Percentiles rank a stretch among this genome's conserved stretches.
Conservation (phyloP, 1,140 invertebrate genomes). For the Calycopis cecrops region DNA sequence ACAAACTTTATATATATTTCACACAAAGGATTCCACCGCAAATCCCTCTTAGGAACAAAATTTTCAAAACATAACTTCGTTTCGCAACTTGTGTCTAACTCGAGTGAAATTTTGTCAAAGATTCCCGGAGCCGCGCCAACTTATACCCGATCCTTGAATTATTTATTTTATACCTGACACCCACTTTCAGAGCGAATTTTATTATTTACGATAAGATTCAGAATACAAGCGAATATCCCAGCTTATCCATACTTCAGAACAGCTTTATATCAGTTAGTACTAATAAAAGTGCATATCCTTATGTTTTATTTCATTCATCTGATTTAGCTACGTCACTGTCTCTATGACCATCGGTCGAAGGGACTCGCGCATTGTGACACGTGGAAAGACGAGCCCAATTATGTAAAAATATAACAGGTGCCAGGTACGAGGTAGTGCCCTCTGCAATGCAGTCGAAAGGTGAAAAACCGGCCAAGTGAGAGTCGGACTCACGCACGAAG, state of each 20-base stretch:
- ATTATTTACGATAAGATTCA: slow-evolving; percentile 4
- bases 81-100: slow-evolving; percentile 7
- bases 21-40: slow-evolving; percentile 9
- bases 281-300: no score
- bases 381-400: no score
- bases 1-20: slow-evolving; percentile 14
- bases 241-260: not conserved
- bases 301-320: no score
- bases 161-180: slow-evolving; percentile 15
- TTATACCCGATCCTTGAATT: slow-evolving; percentile 15
- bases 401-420: no score
- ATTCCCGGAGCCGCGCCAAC: slow-evolving; percentile 11
- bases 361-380: no score
- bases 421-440: no score
- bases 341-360: no score
- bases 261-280: no score
- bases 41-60: slow-evolving; percentile 14
- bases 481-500: no score
- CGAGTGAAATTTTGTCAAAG: slow-evolving; percentile 13
- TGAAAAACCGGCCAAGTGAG: no score
- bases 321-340: no score
- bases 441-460: no score
- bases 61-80: slow-evolving; percentile 19
- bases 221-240: not conserved
- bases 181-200: slow-evolving; percentile 13